These are phyloP conservation scores for Seriola quinqueradiata DNA, from an alignment of 2,113 vertebrate species.

Conservation along the genomic window DNA sequence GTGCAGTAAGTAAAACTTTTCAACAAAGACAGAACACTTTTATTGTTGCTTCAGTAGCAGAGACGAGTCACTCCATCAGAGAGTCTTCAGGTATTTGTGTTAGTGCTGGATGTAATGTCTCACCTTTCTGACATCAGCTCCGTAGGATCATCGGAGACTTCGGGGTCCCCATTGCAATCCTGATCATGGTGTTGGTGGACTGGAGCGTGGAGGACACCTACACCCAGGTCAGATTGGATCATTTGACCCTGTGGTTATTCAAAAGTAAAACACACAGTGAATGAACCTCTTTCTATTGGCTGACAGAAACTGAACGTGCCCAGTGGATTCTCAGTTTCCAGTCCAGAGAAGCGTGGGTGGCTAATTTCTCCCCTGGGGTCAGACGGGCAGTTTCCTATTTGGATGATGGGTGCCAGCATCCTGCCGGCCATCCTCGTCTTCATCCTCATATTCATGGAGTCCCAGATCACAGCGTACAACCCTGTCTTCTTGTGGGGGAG, in stretches of 20 bases:
- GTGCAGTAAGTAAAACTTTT: too few relatives aligned
- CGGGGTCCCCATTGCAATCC: constrained; percentile 94
- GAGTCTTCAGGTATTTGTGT: too few relatives aligned
- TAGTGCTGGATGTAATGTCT: background rate
- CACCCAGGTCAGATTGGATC: constrained; percentile 86
- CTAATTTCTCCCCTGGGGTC: constrained; percentile 92
- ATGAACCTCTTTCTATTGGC: background rate
- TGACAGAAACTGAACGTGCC: constrained; percentile 93
- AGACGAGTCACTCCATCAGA: too few relatives aligned
- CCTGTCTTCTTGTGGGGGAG: background rate
- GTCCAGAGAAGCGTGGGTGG: constrained; percentile 91
- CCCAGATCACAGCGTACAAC: constrained; percentile 95
- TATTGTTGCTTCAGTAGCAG: too few relatives aligned
- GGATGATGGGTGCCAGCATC: constrained; percentile 95
- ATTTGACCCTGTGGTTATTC: background rate
- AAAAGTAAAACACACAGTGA: background rate
- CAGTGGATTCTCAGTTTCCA: constrained; percentile 92
- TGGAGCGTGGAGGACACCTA: constrained; percentile 91
- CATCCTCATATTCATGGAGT: constrained; percentile 99
- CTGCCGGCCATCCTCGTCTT: constrained; percentile 93
- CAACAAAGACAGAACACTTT: too few relatives aligned
- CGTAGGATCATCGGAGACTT: constrained; percentile 96
- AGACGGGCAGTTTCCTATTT: constrained; percentile 88
- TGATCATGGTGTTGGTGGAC: constrained; percentile 95
- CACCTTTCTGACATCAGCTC: constrained; percentile 78